phyloP scores from a whole-genome alignment of 2,797 vertebrate genomes.

The Gephyroberyx darwinii region DNA sequence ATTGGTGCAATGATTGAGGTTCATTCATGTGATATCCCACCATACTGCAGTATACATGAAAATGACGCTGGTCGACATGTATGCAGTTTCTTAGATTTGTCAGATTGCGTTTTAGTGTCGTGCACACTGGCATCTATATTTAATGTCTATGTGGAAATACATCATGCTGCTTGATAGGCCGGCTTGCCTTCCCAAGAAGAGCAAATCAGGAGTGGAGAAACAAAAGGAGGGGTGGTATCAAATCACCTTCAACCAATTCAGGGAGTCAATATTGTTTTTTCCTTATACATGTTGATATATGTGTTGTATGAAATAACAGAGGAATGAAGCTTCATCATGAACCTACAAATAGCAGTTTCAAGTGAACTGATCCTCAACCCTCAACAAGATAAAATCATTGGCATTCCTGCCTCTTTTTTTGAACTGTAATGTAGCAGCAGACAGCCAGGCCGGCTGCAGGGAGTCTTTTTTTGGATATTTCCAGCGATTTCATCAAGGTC shows the following conservation, averaged over 20 bases:
- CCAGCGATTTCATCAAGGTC: slow-evolving; percentile 67
- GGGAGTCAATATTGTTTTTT: no score
- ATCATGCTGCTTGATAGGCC: background rate
- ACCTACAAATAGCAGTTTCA: background rate
- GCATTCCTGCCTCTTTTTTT: slow-evolving; percentile 2
- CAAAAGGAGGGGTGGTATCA: no score
- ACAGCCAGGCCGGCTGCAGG: slow-evolving; percentile 24
- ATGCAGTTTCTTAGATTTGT: no score
- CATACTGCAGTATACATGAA: background rate
- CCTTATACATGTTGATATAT: no score
- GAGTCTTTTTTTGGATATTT: slow-evolving; percentile 47
- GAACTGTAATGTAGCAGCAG: slow-evolving; percentile 37
- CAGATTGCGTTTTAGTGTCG: background rate
- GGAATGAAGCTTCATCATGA: background rate
- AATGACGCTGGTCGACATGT: background rate
- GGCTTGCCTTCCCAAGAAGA: no score
- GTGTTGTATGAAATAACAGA: background rate
- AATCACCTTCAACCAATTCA: no score
- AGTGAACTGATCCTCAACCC: background rate
- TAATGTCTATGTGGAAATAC: background rate
- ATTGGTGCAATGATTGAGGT: slow-evolving; percentile 6
- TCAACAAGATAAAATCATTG: background rate
- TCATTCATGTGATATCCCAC: background rate
- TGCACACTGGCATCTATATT: slow-evolving; percentile 12
- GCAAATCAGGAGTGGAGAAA: slow-evolving; percentile 5